A percentile compares a stretch with the other conserved stretches of the same genome.
These are phyloP conservation scores for Sebastes matsubarae DNA, from an alignment of 2,797 vertebrate genomes.

Conservation along the genomic window DNA sequence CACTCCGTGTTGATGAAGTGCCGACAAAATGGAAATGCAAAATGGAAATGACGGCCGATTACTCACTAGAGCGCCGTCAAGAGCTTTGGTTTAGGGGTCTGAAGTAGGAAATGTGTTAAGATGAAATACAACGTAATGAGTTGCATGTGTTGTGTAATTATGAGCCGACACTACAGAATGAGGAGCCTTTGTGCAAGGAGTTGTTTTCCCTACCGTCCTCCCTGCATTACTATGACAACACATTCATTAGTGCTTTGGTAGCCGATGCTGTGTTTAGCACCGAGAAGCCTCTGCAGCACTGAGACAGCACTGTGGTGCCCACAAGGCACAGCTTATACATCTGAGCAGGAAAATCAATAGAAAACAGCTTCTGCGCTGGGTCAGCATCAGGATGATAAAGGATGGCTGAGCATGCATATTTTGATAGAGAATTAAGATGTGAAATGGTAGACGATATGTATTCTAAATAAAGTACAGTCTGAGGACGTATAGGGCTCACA, in stretches of 20 bases:
- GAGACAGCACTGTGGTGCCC: slow-evolving; percentile 71
- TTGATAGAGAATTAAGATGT: slow-evolving; percentile 13
- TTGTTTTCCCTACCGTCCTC: slow-evolving; percentile 77
- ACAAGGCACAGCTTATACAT: slow-evolving; percentile 54
- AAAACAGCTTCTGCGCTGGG: slow-evolving; percentile 41
- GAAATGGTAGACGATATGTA: background rate
- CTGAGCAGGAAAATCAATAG: slow-evolving; percentile 62
- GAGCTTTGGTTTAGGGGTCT: slow-evolving; percentile 28
- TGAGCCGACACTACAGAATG: slow-evolving; percentile 54
- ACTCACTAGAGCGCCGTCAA: slow-evolving; percentile 7
- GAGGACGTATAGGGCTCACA: background rate
- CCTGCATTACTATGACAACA: slow-evolving; percentile 87
- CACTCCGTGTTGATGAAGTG: slow-evolving; percentile 24
- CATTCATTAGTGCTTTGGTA: slow-evolving; percentile 76
- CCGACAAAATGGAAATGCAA: slow-evolving; percentile 14
- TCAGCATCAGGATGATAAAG: slow-evolving; percentile 53
- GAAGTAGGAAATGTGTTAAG: slow-evolving; percentile 33
- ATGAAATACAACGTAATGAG: slow-evolving; percentile 40
- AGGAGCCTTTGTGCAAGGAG: slow-evolving; percentile 69
- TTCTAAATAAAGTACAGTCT: background rate
- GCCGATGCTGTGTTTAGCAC: slow-evolving; percentile 66
- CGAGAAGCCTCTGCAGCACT: slow-evolving; percentile 71
- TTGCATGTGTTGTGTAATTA: slow-evolving; percentile 60
- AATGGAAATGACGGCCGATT: slow-evolving; percentile 29
- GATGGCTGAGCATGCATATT: slow-evolving; percentile 42